phyloP scores from a whole-genome alignment of 2,888 invertebrate species.

The Watsonalla cultraria region DNA sequence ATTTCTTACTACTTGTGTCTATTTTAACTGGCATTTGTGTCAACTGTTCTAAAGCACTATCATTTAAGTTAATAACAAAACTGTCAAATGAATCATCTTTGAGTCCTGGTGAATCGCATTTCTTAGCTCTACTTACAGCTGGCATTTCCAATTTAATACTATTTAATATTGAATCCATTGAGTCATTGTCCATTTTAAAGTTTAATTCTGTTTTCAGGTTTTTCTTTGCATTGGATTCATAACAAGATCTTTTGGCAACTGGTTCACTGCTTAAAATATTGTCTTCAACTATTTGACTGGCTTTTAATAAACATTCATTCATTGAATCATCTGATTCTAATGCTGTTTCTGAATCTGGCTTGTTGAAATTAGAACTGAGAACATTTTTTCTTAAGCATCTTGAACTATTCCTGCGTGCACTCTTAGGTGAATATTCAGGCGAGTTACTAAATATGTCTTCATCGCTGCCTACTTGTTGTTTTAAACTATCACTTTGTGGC shows the following conservation, averaged over 20 bases:
- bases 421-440: constrained; percentile 58
- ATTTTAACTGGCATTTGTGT: constrained; percentile 55
- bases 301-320: constrained; percentile 70
- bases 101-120: constrained; percentile 43
- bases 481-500: constrained; percentile 16
- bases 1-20: constrained; percentile 24
- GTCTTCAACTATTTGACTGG: constrained; percentile 70
- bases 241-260: constrained; percentile 37
- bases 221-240: constrained; percentile 25
- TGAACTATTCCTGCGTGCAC: constrained; percentile 42
- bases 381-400: constrained; percentile 63
- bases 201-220: constrained; percentile 26
- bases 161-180: constrained; percentile 61
- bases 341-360: constrained; percentile 55
- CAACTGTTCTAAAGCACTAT: constrained; percentile 61
- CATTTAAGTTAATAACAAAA: constrained; percentile 65
- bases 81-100: constrained; percentile 73
- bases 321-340: constrained; percentile 74
- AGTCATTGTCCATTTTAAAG: constrained; percentile 55
- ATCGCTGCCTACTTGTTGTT: constrained; percentile 50
- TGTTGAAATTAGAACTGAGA: constrained; percentile 61
- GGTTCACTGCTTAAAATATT: constrained; percentile 41
- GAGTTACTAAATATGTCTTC: constrained; percentile 63
- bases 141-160: constrained; percentile 62
- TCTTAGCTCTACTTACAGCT: constrained; percentile 38